phyloP scores from a whole-genome alignment of 2,113 vertebrate species.

The Loxodonta africana region DNA sequence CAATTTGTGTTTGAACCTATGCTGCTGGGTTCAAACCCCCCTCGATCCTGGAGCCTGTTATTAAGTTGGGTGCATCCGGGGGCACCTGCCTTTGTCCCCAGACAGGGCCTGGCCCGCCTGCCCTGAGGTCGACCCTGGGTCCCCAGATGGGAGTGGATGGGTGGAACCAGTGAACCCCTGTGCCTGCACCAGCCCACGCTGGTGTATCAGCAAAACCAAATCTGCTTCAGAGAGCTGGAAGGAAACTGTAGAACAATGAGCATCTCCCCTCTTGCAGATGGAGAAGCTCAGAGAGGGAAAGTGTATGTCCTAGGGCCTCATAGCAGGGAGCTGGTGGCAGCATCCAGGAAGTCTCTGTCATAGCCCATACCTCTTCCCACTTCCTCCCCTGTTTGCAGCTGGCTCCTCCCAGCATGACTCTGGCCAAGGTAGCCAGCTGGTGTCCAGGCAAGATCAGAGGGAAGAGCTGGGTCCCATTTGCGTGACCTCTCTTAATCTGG shows the following conservation, averaged over 20 bases:
- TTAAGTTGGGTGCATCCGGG: slow-evolving; percentile 76
- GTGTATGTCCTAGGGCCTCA: fast-evolving
- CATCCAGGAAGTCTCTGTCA: not conserved
- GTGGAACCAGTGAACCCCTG: not conserved
- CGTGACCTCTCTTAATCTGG: not conserved
- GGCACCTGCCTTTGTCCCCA: slow-evolving; percentile 79
- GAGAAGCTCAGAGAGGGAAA: not conserved
- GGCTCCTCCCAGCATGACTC: not conserved
- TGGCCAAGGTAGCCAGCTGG: not conserved
- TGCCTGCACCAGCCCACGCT: not conserved
- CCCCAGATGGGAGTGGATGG: slow-evolving; percentile 48
- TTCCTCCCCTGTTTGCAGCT: not conserved
- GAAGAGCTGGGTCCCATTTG: not conserved
- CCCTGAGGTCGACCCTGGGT: slow-evolving; percentile 66
- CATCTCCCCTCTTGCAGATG: not conserved
- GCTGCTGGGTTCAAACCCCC: slow-evolving; percentile 74
- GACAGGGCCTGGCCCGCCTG: slow-evolving; percentile 77
- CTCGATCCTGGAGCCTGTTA: slow-evolving; percentile 74
- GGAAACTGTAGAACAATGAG: not conserved
- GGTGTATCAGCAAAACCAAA: not conserved
- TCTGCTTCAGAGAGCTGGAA: not conserved
- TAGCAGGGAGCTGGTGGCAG: not conserved
- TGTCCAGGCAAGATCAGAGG: not conserved
- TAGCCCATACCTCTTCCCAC: not conserved
- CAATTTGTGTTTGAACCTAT: slow-evolving; percentile 76